phyloP scores from a whole-genome alignment of 2,113 vertebrate species.

The Cinclus mexicanus region DNA sequence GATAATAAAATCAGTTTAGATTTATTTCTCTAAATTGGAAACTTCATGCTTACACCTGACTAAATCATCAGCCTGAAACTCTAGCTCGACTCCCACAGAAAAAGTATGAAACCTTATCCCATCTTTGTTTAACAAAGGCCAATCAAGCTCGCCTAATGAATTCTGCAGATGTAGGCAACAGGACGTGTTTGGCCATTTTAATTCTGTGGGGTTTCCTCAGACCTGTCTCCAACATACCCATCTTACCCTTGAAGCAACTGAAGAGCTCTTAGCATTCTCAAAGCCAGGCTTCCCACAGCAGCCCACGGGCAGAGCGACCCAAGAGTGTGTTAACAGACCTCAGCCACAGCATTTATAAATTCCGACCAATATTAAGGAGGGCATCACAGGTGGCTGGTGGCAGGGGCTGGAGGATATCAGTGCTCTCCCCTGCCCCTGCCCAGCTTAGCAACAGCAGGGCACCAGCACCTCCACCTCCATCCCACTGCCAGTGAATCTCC shows the following conservation, averaged over 20 bases:
- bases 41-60: constrained; percentile 99
- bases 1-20: constrained; percentile 99
- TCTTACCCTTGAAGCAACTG: background rate
- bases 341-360: constrained; percentile 72
- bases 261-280: background rate
- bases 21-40: constrained; percentile 99
- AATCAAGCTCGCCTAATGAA: constrained; percentile 89
- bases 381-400: constrained; percentile 70
- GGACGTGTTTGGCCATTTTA: constrained; percentile 68
- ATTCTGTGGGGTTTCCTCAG: constrained; percentile 76
- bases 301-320: background rate
- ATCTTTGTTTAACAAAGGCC: constrained; percentile 92
- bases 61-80: constrained; percentile 99
- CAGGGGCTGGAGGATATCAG: background rate
- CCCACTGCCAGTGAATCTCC: constrained; percentile 37
- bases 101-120: constrained; percentile 92
- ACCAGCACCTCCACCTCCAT: constrained; percentile 17
- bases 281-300: background rate
- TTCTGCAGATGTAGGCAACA: constrained; percentile 90
- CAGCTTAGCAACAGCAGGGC: background rate
- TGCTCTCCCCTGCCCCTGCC: fast-evolving
- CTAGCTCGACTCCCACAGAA: constrained; percentile 96
- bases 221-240: constrained; percentile 66
- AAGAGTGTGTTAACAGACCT: constrained; percentile 50
- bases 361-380: constrained; percentile 75